Evolutionary conservation across 2,888 invertebrate genomes (phyloP), one percentile per base, ranked within the genome.

Genomic region (Drosophila demipolita): DNA sequence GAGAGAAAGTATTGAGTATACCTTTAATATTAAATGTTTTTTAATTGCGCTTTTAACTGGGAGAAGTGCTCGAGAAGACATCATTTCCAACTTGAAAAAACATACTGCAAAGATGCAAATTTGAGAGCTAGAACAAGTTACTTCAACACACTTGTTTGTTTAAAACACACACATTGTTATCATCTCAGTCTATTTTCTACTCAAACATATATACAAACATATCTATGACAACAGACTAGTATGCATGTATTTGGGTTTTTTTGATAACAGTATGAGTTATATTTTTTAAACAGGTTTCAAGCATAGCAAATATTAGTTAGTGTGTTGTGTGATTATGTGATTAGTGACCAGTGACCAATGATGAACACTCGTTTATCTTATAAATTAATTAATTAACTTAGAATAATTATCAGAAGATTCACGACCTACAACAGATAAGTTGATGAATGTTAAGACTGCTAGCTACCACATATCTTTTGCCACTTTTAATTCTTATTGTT

Each of bases 251-350:
- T 26, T 33, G 35, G 17, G 35, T 50, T 29, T 54, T 54, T 20
- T 45, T 54, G 48, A 57, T 57, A 45, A 45, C 32, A 36, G 42
- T 6, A 59, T 33, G 63, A 78, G 20, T 65, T 55, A 38, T 23
- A 53, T 49, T 49, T 35, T 45, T 45, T 17, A 59, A 77, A 70
- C 76, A 38, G 80, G 76, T 77, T 77, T n/a, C 32, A 48, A 33
- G 55, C 11, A 49, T 26, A 50, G 35, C n/a, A 38, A 58, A 12
- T 38, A 6, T 38, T 15, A 20, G 29, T 29, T 29, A 35, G 11
- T 42, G 17, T 52, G 38, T 6, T 61, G 5, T 35, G 40, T n/a
- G 42, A 26, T 58, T 67, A 29, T 68, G 58, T 38, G 68, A 45
- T 1, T 20, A 42, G 12, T 20, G 20, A 45, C 3, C 20, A 54